Conservation (phyloP, 2,113 vertebrate genomes). For the Agapornis roseicollis region DNA sequence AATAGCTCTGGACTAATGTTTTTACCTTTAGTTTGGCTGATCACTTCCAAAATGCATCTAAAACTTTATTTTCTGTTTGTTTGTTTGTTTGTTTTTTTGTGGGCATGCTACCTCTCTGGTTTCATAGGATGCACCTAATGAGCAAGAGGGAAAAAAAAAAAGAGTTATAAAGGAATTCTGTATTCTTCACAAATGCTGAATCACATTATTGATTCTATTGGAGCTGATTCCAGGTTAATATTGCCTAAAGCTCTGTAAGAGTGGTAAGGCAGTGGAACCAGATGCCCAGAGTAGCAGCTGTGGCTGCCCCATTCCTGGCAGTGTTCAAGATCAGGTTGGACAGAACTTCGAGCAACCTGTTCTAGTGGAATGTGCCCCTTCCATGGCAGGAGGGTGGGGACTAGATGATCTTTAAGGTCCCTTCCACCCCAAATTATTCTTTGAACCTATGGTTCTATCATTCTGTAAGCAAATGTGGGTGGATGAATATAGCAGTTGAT, state of each 20-base stretch:
- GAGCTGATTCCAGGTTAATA: neutral
- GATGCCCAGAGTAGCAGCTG: neutral
- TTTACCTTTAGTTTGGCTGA: neutral
- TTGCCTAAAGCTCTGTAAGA: neutral
- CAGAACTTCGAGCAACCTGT: neutral
- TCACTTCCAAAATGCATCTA: neutral
- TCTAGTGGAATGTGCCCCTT: neutral
- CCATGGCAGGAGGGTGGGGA: neutral
- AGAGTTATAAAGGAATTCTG: neutral
- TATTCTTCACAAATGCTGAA: neutral
- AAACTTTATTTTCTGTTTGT: neutral
- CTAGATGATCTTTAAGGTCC: neutral
- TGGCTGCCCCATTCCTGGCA: neutral
- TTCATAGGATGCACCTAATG: neutral
- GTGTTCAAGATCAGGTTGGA: neutral
- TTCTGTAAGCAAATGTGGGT: neutral
- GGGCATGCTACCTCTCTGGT: neutral
- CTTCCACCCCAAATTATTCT: neutral
- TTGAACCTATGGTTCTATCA: neutral
- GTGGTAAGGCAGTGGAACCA: neutral
- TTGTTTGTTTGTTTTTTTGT: too few relatives aligned
- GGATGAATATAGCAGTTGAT: neutral
- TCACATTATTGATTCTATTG: neutral
- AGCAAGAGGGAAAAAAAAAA: neutral
- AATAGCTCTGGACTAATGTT: neutral